phyloP scores from a whole-genome alignment of 2,797 vertebrate genomes.

The Sebastes glaucus region DNA sequence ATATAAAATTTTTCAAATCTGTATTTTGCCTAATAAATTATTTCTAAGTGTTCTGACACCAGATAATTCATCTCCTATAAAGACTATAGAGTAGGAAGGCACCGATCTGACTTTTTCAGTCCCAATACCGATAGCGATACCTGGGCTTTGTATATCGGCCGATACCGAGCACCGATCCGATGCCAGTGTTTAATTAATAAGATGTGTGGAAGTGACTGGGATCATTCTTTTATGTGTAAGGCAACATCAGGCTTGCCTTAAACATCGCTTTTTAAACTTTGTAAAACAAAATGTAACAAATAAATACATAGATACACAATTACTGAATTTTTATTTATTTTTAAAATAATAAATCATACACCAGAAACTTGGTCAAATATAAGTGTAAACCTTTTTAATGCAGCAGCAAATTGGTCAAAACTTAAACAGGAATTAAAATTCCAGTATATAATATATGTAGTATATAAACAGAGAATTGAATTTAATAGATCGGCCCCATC shows the following conservation, averaged over 20 bases:
- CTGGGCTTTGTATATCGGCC: neutral
- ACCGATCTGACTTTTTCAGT: neutral
- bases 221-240: neutral
- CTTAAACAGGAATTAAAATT: too few species aligned
- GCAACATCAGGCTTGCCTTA: neutral
- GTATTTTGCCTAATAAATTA: neutral
- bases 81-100: neutral
- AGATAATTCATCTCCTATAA: neutral
- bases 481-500: too few species aligned
- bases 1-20: neutral
- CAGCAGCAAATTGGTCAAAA: neutral
- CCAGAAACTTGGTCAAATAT: too few species aligned
- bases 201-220: too few species aligned
- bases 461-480: too few species aligned
- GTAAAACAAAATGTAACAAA: neutral
- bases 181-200: neutral
- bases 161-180: too few species aligned
- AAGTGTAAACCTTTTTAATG: too few species aligned
- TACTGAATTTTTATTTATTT: neutral
- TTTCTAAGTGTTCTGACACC: neutral
- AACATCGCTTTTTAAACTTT: neutral
- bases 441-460: too few species aligned
- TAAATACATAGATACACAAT: neutral
- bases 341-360: neutral
- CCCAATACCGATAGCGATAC: neutral